Conservation (phyloP, 2,888 invertebrate species). For the Disparrhopalites patrizii region DNA sequence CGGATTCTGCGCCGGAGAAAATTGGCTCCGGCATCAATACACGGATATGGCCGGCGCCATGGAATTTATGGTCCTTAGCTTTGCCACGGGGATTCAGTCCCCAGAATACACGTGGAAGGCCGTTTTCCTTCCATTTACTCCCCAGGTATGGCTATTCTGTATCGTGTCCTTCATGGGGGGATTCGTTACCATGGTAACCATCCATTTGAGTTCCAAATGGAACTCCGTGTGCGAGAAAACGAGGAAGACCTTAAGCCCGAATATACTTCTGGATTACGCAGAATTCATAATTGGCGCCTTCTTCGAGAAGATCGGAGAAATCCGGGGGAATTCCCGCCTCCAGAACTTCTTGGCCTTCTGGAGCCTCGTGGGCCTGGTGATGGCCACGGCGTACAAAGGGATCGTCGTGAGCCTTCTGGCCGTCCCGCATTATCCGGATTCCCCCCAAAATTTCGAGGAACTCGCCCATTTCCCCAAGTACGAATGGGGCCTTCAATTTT, state of each 20-base stretch:
- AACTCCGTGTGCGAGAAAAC: no score
- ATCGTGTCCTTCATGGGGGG: background rate
- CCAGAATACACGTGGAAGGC: background rate
- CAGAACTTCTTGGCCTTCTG: background rate
- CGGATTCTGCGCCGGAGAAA: background rate
- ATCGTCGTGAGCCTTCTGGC: background rate
- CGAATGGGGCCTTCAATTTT: constrained; percentile 2
- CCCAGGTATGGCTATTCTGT: background rate
- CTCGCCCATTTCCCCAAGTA: background rate
- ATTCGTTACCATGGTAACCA: background rate
- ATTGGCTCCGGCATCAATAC: background rate
- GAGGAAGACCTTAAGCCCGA: no score
- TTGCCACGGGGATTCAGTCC: background rate
- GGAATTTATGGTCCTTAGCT: constrained; percentile 5
- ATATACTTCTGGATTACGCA: no score
- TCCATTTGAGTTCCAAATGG: no score
- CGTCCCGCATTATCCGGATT: background rate
- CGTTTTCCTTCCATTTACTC: constrained; percentile 1
- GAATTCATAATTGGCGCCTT: background rate
- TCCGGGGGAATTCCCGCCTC: background rate
- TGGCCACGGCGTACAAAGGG: constrained; percentile 1
- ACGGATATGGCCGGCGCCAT: background rate
- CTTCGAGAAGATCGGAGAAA: background rate
- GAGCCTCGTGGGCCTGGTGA: constrained; percentile 4
- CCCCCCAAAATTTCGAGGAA: background rate